Conservation (phyloP, 2,113 vertebrate genomes). For the Heterocephalus glaber region DNA sequence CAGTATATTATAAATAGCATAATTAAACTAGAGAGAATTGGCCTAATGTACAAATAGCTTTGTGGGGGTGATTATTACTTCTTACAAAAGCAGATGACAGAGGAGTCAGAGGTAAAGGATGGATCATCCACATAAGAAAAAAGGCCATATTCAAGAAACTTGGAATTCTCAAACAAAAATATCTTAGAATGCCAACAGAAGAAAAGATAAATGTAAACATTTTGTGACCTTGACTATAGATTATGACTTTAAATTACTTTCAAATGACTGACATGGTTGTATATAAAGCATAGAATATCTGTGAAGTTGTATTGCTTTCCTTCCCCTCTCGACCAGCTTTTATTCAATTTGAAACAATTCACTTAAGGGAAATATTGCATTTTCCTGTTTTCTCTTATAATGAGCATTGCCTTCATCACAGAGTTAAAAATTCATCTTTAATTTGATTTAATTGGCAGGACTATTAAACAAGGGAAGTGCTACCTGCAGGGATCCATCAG, state of each 20-base stretch:
- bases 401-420: constrained; percentile 54
- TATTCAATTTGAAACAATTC: constrained; percentile 42
- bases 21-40: constrained; percentile 79
- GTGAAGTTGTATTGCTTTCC: not conserved
- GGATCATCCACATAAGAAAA: constrained; percentile 59
- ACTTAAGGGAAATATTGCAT: constrained; percentile 43
- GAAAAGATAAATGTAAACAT: not conserved
- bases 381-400: constrained; percentile 62
- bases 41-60: constrained; percentile 80
- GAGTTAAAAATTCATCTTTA: constrained; percentile 65
- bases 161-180: constrained; percentile 69
- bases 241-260: constrained; percentile 64
- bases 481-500: constrained; percentile 63
- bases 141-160: constrained; percentile 50
- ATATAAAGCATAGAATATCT: not conserved
- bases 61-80: constrained; percentile 81
- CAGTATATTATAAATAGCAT: constrained; percentile 77
- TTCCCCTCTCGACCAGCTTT: not conserved
- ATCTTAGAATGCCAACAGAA: not conserved
- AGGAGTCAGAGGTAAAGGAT: constrained; percentile 77
- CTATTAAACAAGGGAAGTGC: constrained; percentile 56
- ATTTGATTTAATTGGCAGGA: constrained; percentile 75
- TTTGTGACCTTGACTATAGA: not conserved
- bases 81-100: constrained; percentile 74
- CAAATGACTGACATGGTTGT: not conserved